phyloP scores from a whole-genome alignment of 1,140 invertebrate genomes.

The Drosophila paulistorum region DNA sequence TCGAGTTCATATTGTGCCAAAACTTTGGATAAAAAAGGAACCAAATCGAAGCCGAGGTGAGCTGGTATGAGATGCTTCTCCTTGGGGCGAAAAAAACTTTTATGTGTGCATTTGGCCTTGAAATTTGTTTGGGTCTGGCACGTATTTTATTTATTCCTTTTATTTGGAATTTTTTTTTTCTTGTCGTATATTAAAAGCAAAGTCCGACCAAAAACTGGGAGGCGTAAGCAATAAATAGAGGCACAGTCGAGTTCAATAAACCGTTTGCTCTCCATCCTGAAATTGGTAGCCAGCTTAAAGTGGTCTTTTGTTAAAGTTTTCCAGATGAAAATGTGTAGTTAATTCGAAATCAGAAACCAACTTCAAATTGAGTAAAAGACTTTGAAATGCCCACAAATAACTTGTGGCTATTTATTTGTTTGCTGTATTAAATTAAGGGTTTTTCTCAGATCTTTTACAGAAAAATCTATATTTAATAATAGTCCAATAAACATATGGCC shows the following conservation, averaged over 20 bases:
- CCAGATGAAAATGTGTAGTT: not conserved
- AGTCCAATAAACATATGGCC: too few relatives aligned
- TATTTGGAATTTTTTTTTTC: not conserved
- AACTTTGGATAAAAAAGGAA: not conserved
- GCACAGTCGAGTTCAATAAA: slow-evolving; percentile 7
- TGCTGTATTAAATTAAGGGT: too few relatives aligned
- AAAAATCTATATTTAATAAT: too few relatives aligned
- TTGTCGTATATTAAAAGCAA: slow-evolving; percentile 8
- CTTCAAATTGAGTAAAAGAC: not conserved
- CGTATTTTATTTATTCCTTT: slow-evolving; percentile 11
- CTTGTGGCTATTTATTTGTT: too few relatives aligned
- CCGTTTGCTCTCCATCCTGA: not conserved
- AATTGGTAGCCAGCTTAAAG: not conserved
- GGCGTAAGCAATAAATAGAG: slow-evolving; percentile 9
- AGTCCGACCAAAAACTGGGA: not conserved
- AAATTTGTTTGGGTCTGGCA: slow-evolving; percentile 18
- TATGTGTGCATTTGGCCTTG: slow-evolving; percentile 18
- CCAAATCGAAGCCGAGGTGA: too few relatives aligned
- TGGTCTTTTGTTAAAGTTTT: slow-evolving; percentile 7
- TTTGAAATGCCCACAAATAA: not conserved
- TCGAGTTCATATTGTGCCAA: slow-evolving; percentile 1
- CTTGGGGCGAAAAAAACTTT: slow-evolving; percentile 1
- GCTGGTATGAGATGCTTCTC: too few relatives aligned
- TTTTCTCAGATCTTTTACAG: too few relatives aligned
- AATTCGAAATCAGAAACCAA: not conserved